phyloP scores from a whole-genome alignment of 1,140 invertebrate genomes.

The Drosophila pandora region DNA sequence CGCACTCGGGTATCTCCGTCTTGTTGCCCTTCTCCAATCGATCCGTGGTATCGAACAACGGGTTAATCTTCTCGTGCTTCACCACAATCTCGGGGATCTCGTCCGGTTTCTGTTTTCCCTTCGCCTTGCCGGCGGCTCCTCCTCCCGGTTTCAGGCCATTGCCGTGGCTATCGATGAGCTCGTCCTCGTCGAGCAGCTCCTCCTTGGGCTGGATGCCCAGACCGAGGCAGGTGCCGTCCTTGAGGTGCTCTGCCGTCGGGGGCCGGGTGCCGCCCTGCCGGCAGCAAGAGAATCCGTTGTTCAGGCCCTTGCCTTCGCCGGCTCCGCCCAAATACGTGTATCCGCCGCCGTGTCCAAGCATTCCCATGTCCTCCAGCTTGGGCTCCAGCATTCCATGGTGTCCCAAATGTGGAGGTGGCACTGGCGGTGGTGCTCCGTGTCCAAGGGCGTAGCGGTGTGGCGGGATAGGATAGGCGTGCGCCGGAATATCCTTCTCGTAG shows the following conservation, averaged over 20 bases:
- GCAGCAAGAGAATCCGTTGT: conserved; percentile 88
- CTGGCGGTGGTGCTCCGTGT: conserved; percentile 56
- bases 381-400: conserved; percentile 77
- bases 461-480: conserved; percentile 82
- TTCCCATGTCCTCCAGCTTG: conserved; percentile 77
- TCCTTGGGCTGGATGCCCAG: conserved; percentile 89
- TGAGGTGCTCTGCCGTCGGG: conserved; percentile 89
- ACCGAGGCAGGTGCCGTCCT: conserved; percentile 89
- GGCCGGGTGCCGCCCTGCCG: conserved; percentile 88
- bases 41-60: conserved; percentile 81
- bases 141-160: conserved; percentile 53
- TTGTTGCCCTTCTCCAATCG: conserved; percentile 84
- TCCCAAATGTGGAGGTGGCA: conserved; percentile 42
- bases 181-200: conserved; percentile 86
- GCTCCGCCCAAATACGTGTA: conserved; percentile 88
- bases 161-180: conserved; percentile 62
- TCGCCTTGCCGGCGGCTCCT: conserved; percentile 42
- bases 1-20: conserved; percentile 92
- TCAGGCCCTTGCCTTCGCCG: conserved; percentile 86
- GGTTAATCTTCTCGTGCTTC: conserved; percentile 82
- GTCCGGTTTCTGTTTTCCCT: conserved; percentile 71
- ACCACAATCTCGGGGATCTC: conserved; percentile 76
- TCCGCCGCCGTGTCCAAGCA: conserved; percentile 62
- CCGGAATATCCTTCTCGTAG: conserved; percentile 83
- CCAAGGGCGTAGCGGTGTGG: conserved; percentile 77